Evolutionary conservation across 2,888 invertebrate species (phyloP), one percentile per base, ranked within the genome.

Genomic region (Lapara coniferarum): DNA sequence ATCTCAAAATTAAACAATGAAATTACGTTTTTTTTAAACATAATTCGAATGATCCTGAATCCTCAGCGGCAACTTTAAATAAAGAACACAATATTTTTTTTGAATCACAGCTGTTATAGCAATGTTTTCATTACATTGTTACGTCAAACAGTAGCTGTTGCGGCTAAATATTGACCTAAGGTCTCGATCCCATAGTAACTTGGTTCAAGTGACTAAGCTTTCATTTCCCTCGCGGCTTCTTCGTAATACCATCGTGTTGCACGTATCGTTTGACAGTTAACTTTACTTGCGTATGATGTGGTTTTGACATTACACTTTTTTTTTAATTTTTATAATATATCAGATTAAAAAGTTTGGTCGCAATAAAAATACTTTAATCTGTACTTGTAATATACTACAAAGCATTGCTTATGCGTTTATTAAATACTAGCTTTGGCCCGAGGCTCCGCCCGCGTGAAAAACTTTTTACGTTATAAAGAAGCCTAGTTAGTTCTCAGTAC

Each of bases 171-270:
- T 19, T 63, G 49, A 63, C 49, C 19, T 46, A 70, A 66, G 57
- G 69, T 70, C n/a, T 68, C 77, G 74, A 73, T 72, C 73, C 72
- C 37, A 57, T 37, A 69, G 67, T 66, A 67, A 71, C 71, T 66
- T 74, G 73, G 75, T 72, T 66, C 72, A 71, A 72, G 73, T 66
- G 57, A 72, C 67, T 66, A 67, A 68, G 69, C 67, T 19, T 51
- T 59, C 67, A 56, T 55, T 53, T 13, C 19, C 46, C 46, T n/a
- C 58, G 55, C 58, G 14, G 49, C 69, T 70, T 52, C 69, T 49
- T 46, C 49, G 63, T 49, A 55, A 19, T 16, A 16, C n/a, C 46
- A 13, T 63, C 13, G 30, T 13, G 58, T 66, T 57, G 16, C n/a
- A 56, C 49, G 13, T 66, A 66, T 53, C 44, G 12, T 19, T 55